Percentiles rank a stretch among this genome's conserved stretches.
phyloP scores from a whole-genome alignment of 30 jellyfish, hydroid and myxozoan species.

The Hydractinia symbiolongicarpus region DNA sequence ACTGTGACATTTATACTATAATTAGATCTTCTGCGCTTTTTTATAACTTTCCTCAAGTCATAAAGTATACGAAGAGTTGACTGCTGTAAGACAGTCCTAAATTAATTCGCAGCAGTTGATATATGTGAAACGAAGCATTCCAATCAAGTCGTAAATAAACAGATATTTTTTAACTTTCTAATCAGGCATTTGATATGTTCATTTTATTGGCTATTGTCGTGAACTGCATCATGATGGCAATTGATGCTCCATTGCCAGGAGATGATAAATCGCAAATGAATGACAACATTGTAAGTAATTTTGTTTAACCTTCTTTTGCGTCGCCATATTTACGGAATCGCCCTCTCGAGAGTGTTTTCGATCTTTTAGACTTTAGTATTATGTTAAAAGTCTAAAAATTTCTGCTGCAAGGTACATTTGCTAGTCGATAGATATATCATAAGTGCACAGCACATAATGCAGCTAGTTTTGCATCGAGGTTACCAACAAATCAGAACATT shows the following conservation, averaged over 20 bases:
- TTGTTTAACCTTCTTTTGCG: background rate
- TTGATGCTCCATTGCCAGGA: constrained; percentile 37
- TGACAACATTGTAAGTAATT: constrained; percentile 10
- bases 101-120: too few species aligned
- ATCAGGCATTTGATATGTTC: constrained; percentile 27
- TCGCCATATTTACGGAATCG: background rate
- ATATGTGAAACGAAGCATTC: background rate
- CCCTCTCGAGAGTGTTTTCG: background rate
- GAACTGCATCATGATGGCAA: constrained; percentile 43
- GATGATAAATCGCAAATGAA: constrained; percentile 17
- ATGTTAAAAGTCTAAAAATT: background rate
- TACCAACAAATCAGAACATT: background rate
- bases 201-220: constrained; percentile 29
- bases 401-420: background rate
- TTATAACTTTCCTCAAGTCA: too few species aligned
- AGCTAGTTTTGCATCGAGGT: background rate
- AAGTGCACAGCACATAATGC: too few species aligned
- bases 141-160: background rate
- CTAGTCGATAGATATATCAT: too few species aligned
- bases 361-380: background rate
- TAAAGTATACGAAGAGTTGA: too few species aligned
- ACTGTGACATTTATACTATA: too few species aligned
- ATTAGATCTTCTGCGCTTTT: too few species aligned
- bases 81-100: too few species aligned
- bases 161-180: background rate